phyloP scores from a whole-genome alignment of 2,113 vertebrate species.

The Vulpes ferrilata region DNA sequence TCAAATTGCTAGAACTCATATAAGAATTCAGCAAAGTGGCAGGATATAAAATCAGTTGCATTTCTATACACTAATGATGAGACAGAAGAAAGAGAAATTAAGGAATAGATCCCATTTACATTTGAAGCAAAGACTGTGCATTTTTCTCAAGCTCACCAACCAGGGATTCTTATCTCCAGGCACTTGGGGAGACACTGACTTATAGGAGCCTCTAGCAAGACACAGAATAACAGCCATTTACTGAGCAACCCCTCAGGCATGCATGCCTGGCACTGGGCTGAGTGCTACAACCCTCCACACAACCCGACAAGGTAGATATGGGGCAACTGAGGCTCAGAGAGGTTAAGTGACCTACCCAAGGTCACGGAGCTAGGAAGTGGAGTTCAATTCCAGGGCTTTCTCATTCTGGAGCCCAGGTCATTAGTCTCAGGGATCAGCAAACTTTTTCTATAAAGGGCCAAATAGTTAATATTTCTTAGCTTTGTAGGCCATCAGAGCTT shows the following conservation, averaged over 20 bases:
- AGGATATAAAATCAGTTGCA: not conserved
- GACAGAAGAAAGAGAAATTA: not conserved
- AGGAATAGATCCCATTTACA: not conserved
- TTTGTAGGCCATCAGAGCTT: not conserved
- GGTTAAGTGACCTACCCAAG: not conserved
- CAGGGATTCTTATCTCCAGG: not conserved
- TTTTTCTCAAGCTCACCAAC: not conserved
- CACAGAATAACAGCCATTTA: not conserved
- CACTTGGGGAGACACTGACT: not conserved
- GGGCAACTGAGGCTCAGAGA: not conserved
- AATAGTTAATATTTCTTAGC: not conserved
- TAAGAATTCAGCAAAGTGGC: not conserved
- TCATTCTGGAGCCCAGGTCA: not conserved
- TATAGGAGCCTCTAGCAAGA: not conserved
- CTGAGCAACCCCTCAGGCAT: not conserved
- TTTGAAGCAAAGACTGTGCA: not conserved
- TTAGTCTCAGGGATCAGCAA: not conserved
- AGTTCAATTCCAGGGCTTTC: not conserved
- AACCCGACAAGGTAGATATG: not conserved
- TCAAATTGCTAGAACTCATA: not conserved
- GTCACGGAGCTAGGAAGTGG: not conserved
- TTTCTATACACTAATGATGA: not conserved
- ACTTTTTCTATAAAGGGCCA: not conserved
- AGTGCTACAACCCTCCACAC: not conserved
- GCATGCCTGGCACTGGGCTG: rapidly evolving